Base-by-base conservation (phyloP, 2,888 invertebrate species). In the Caenorhabditis sp. region DNA sequence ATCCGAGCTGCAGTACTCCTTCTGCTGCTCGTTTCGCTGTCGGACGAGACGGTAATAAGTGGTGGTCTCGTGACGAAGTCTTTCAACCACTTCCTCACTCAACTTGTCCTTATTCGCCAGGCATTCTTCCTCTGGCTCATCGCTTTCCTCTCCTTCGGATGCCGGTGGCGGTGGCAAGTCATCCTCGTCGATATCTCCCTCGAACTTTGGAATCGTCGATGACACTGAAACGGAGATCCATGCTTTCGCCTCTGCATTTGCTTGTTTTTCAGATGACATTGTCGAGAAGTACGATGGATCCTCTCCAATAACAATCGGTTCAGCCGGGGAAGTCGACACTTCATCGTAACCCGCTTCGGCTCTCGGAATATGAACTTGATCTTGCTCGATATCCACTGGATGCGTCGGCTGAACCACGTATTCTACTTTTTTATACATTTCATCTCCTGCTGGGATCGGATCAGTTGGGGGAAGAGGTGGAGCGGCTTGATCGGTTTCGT, bases 101-200 rank as follows among this genome's bases (percentile, higher is more conserved):
- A 89, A 79, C 15, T 81, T 70, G 15, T 85, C 84, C 15, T 69
- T 78, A 47, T 89, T 89, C 8, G 82, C 80, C 9, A 89, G 81
- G 51, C 89, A 89, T 55, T 88, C 89, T 51, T 89, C 89, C 22
- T 84, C 85, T 1, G 87, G 85, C 35, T 87, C 85, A 1, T 76
- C 81, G 18, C 28, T 61, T 72, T 67, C 72, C 1, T 53, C 13
- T 15, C 72, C 64, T 13, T 58, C 60, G 6, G 51, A 32, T 24
- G 40, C 50, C 15, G 82, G 82, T 1, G 78, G 68, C 8, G 82
- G 82, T 24, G 82, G 82, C 2, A 82, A 67, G 62, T 82, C 82
- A 22, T 79, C 82, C n/a, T 82, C 82, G 67, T 82, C 82, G 37
- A 82, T 82, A 44, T 82, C 82, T 6, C 82, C 82, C 2, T 70